A percentile compares a stretch with the other conserved stretches of the same genome.
Evolutionary conservation across 2,888 invertebrate species (phyloP).

Genomic region (Oasisia sp.): DNA sequence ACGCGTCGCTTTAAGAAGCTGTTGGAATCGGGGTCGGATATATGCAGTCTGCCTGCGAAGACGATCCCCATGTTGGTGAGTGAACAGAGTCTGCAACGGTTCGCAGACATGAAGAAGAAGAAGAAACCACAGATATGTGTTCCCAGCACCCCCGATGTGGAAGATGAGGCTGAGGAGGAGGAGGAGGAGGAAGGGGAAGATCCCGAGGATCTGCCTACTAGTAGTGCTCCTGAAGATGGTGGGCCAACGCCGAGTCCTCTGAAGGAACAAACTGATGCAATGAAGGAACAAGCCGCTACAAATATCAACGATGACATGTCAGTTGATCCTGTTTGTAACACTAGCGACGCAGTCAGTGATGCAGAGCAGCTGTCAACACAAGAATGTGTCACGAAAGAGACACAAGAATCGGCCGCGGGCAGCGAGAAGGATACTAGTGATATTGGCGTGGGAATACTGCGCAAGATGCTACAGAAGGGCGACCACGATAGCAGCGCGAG

Average conservation of each 20-base stretch:
- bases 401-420: neutral
- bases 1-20: slow-evolving; percentile 4
- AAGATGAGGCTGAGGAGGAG: neutral
- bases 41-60: neutral
- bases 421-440: neutral
- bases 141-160: neutral
- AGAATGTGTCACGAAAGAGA: too few species aligned
- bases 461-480: neutral
- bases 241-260: neutral
- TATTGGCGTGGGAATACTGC: neutral
- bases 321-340: neutral
- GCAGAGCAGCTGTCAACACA: neutral
- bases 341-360: neutral
- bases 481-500: neutral
- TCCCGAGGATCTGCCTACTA: neutral
- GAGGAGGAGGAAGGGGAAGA: neutral
- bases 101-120: neutral
- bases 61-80: neutral
- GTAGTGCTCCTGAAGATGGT: neutral
- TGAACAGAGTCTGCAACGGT: neutral
- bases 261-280: neutral
- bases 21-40: neutral
- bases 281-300: neutral
- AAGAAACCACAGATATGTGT: neutral
- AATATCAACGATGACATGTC: neutral